Percentiles rank a stretch among this genome's conserved stretches.
Evolutionary conservation across 2,888 invertebrate genomes (phyloP).

Genomic region (Leptinotarsa rubiginosa): DNA sequence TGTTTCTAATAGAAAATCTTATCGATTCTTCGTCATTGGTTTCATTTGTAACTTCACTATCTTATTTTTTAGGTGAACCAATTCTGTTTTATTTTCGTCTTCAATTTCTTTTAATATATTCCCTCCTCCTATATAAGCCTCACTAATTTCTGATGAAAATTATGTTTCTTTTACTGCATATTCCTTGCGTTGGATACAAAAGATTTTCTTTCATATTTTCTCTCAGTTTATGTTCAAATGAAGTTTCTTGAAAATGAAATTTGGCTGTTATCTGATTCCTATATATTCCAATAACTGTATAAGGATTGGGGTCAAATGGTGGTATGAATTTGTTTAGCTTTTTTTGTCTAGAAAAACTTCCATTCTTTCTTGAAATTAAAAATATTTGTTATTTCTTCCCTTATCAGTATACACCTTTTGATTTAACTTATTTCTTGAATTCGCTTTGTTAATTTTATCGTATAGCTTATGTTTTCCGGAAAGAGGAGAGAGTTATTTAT

Average conservation of each 20-base stretch:
- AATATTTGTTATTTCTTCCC: background rate
- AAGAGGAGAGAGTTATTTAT: background rate
- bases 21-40: too few species aligned
- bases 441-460: background rate
- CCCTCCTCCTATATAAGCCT: too few species aligned
- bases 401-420: background rate
- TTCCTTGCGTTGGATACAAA: too few species aligned
- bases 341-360: slow-evolving; percentile 16
- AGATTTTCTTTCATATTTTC: too few species aligned
- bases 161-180: too few species aligned
- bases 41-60: too few species aligned
- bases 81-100: too few species aligned
- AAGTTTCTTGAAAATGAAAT: background rate
- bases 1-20: too few species aligned
- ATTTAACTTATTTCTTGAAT: background rate
- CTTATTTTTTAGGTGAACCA: too few species aligned
- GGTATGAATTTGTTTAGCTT: background rate
- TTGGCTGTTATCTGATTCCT: background rate
- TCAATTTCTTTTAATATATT: background rate
- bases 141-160: too few species aligned
- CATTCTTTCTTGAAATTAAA: background rate
- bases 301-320: slow-evolving; percentile 6
- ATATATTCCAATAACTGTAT: background rate
- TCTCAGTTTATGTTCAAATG: too few species aligned
- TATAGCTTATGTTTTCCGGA: background rate